Conservation (phyloP, 2,888 invertebrate genomes). For the Limnephilus marmoratus region DNA sequence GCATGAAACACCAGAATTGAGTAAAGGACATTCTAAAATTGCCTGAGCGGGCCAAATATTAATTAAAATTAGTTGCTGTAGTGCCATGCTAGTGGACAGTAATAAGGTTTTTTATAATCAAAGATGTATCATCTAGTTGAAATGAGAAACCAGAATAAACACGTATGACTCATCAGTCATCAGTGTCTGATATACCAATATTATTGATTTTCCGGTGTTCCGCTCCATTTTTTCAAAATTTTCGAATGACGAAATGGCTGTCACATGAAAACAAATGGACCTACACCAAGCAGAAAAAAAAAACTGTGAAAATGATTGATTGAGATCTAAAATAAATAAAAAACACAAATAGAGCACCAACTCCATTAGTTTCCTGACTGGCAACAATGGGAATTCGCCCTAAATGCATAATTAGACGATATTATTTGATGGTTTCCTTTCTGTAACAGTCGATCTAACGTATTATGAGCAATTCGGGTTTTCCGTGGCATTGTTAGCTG, state of each 20-base stretch:
- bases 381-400: background rate
- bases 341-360: background rate
- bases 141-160: too few relatives aligned
- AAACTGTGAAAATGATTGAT: background rate
- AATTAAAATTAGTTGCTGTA: too few relatives aligned
- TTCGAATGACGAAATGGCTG: too few relatives aligned
- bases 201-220: too few relatives aligned
- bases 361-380: background rate
- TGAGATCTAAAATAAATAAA: background rate
- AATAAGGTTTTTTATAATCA: too few relatives aligned
- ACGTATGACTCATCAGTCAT: too few relatives aligned
- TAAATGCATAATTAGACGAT: background rate
- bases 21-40: too few relatives aligned
- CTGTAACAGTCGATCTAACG: background rate
- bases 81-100: too few relatives aligned
- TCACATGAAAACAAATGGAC: background rate
- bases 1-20: too few relatives aligned
- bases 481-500: background rate
- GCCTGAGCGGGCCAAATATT: too few relatives aligned
- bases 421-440: background rate
- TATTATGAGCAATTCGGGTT: background rate
- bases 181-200: too few relatives aligned
- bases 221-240: background rate
- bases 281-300: background rate
- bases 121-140: too few relatives aligned